Percentiles rank a stretch among this genome's conserved stretches.
These are phyloP conservation scores for Silurus meridionalis DNA, from an alignment of 2,113 vertebrate genomes.

Conservation along the genomic window DNA sequence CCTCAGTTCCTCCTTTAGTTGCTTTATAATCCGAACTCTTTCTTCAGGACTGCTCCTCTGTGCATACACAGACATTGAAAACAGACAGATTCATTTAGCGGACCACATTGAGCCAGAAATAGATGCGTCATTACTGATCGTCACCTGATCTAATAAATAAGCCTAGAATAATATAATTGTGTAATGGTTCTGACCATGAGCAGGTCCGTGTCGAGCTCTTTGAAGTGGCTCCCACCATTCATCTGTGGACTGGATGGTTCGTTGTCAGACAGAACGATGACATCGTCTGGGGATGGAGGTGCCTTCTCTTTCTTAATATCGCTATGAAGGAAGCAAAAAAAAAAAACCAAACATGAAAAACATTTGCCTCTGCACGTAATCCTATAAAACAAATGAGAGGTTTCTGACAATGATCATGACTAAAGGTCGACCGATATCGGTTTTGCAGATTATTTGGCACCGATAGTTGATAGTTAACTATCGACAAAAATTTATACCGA, in stretches of 20 bases:
- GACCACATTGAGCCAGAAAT: background rate
- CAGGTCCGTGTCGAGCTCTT: conserved; percentile 81
- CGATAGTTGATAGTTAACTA: too few relatives aligned
- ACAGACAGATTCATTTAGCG: background rate
- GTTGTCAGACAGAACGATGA: conserved; percentile 90
- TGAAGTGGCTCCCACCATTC: conserved; percentile 82
- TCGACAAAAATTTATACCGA: too few relatives aligned
- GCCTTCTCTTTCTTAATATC: conserved; percentile 81
- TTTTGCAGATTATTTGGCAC: too few relatives aligned
- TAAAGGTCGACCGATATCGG: too few relatives aligned
- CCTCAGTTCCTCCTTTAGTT: conserved; percentile 89
- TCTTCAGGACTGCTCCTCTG: conserved; percentile 89
- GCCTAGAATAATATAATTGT: background rate
- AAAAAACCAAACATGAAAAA: conserved; percentile 5
- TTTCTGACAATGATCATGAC: background rate
- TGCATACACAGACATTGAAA: conserved; percentile 24
- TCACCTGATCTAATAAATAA: background rate
- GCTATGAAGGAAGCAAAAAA: conserved; percentile 54
- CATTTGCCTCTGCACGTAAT: conserved; percentile 32
- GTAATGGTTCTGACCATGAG: conserved; percentile 78
- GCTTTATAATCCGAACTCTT: conserved; percentile 85
- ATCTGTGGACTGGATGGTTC: conserved; percentile 84
- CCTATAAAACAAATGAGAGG: background rate
- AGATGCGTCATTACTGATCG: conserved; percentile 62
- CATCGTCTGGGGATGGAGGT: conserved; percentile 81